Percentiles rank a stretch among this genome's conserved stretches.
These are phyloP conservation scores for Carassius gibelio DNA, from an alignment of 2,113 vertebrate species.

Conservation along the genomic window DNA sequence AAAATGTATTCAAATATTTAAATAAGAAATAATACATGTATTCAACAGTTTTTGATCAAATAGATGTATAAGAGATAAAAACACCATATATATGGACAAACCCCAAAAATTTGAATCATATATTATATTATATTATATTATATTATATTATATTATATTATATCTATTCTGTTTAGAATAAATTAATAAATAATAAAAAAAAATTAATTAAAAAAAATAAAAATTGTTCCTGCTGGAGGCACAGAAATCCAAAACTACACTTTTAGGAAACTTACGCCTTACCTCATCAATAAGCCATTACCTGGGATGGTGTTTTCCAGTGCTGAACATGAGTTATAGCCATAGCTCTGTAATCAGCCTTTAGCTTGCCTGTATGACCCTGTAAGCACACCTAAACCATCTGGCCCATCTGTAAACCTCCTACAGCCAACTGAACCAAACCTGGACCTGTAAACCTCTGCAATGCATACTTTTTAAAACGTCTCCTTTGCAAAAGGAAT, in stretches of 20 bases:
- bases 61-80: too few relatives aligned
- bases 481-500: not conserved
- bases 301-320: not conserved
- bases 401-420: constrained; percentile 17
- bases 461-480: not conserved
- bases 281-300: constrained; percentile 6
- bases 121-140: not conserved
- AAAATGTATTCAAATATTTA: too few relatives aligned
- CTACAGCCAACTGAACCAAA: constrained; percentile 10
- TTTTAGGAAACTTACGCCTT: not conserved
- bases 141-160: too few relatives aligned
- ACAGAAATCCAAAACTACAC: not conserved
- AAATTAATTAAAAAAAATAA: not conserved
- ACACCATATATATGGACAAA: not conserved
- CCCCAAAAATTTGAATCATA: not conserved
- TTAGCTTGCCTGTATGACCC: not conserved
- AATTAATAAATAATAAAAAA: too few relatives aligned
- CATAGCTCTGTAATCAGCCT: not conserved
- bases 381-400: not conserved
- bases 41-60: too few relatives aligned
- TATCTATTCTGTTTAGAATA: not conserved
- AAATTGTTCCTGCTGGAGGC: not conserved
- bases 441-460: not conserved
- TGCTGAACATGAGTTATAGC: not conserved
- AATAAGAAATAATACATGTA: not conserved